Evolutionary conservation across 2,797 vertebrate genomes (phyloP).

Genomic region (Hypotaenidia okinawae): DNA sequence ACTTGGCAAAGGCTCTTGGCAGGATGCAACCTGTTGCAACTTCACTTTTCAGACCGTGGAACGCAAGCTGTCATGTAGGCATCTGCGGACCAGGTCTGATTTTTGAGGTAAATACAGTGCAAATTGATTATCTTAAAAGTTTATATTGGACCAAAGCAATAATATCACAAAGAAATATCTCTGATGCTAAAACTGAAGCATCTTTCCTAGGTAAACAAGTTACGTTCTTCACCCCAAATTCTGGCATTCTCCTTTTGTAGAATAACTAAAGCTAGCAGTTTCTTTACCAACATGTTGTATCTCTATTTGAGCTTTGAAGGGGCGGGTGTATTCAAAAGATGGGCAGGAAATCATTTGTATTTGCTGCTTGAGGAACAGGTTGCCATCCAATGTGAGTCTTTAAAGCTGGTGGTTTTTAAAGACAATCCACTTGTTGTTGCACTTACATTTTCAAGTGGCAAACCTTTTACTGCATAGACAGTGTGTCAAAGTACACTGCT

Average conservation of each 20-base stretch:
- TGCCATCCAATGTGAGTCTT: constrained; percentile 58
- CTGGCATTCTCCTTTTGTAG: constrained; percentile 12
- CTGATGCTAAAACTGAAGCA: constrained; percentile 28
- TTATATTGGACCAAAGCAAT: constrained; percentile 58
- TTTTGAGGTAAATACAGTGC: constrained; percentile 22
- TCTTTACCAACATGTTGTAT: not conserved
- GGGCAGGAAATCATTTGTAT: not conserved
- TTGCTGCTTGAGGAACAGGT: constrained; percentile 35
- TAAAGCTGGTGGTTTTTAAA: constrained; percentile 71
- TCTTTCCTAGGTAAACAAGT: not conserved
- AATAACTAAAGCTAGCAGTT: constrained; percentile 15
- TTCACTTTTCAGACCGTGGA: not conserved
- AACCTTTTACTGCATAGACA: constrained; percentile 69
- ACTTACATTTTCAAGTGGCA: constrained; percentile 73
- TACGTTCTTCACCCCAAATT: constrained; percentile 7
- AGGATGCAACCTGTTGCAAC: not conserved
- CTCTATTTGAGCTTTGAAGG: not conserved
- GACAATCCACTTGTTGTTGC: constrained; percentile 79
- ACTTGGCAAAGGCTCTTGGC: constrained; percentile 37
- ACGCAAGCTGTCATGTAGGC: not conserved
- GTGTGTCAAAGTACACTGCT: constrained; percentile 72
- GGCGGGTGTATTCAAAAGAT: not conserved
- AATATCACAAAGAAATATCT: constrained; percentile 5
- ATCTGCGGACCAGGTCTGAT: constrained; percentile 12
- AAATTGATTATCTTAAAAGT: constrained; percentile 22